Evolutionary conservation across 2,888 invertebrate genomes (phyloP).

Genomic region (Criorhina ranunculi): DNA sequence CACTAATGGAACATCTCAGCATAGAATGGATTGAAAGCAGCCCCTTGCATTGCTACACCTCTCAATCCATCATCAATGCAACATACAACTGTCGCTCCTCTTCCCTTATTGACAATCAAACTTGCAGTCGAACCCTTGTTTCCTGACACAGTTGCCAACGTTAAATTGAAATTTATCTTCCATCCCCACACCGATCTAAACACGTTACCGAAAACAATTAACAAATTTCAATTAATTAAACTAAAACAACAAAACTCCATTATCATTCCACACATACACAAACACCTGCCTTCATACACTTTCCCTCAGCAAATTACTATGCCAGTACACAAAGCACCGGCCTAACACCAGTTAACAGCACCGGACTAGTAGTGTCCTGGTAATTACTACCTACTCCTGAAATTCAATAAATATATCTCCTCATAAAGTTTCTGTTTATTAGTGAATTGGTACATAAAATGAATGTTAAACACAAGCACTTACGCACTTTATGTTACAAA

Average conservation of each 20-base stretch:
- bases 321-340: background rate
- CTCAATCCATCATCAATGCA: too few relatives aligned
- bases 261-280: background rate
- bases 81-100: too few relatives aligned
- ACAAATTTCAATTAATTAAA: constrained; percentile 70
- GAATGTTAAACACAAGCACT: constrained; percentile 63
- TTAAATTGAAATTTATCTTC: constrained; percentile 10
- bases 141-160: background rate
- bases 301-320: background rate
- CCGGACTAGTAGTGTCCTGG: constrained; percentile 1
- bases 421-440: constrained; percentile 62
- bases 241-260: constrained; percentile 60
- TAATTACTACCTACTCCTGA: constrained; percentile 58
- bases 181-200: background rate
- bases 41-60: too few relatives aligned
- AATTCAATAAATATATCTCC: constrained; percentile 67
- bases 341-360: background rate
- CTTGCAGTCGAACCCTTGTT: too few relatives aligned
- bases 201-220: constrained; percentile 63
- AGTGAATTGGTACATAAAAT: constrained; percentile 67
- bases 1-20: too few relatives aligned
- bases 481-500: constrained; percentile 51
- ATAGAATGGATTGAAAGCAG: too few relatives aligned
- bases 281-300: background rate
- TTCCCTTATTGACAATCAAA: too few relatives aligned